A percentile compares a stretch with the other conserved stretches of the same genome.
Evolutionary conservation across 2,888 invertebrate genomes (phyloP).

Genomic region (Drosophila fungiperda): DNA sequence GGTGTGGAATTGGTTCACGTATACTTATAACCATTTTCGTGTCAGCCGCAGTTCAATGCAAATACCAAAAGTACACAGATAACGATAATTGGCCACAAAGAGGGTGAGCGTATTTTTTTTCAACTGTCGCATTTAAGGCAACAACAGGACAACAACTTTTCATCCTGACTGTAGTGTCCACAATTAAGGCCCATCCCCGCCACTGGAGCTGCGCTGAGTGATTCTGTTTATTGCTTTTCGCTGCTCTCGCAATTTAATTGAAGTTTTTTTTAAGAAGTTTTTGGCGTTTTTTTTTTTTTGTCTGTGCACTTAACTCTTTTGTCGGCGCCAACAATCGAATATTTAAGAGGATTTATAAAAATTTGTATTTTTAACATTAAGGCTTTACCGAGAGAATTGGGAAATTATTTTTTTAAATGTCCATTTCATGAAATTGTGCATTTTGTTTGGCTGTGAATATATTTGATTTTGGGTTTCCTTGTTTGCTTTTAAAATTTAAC

Average conservation of each 20-base stretch:
- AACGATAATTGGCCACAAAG: conserved; percentile 44
- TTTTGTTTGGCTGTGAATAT: conserved; percentile 1
- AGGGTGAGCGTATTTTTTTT: conserved; percentile 13
- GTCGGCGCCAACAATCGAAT: conserved; percentile 8
- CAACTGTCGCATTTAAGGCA: conserved; percentile 38
- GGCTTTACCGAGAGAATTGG: conserved; percentile 4
- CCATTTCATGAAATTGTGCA: conserved; percentile 14
- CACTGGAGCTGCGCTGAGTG: conserved; percentile 13
- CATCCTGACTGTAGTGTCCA: conserved; percentile 9
- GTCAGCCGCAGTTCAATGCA: conserved; percentile 24
- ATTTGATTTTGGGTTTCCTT: conserved; percentile 13
- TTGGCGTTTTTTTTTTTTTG: not conserved
- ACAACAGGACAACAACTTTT: conserved; percentile 23
- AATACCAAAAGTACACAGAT: conserved; percentile 32
- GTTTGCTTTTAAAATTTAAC: conserved; percentile 11
- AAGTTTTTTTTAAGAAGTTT: conserved; percentile 32
- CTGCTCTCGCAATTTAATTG: conserved; percentile 32
- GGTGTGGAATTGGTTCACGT: conserved; percentile 1
- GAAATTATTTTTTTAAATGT: conserved; percentile 5
- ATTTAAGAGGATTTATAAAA: conserved; percentile 41
- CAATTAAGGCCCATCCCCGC: conserved; percentile 11
- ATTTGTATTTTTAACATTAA: conserved; percentile 8
- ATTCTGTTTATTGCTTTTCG: not conserved
- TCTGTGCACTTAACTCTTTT: not conserved
- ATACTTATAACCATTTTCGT: conserved; percentile 11